Percentiles rank a stretch among this genome's conserved stretches.
Conservation (phyloP, 2,113 vertebrate genomes). For the Tinamus guttatus region DNA sequence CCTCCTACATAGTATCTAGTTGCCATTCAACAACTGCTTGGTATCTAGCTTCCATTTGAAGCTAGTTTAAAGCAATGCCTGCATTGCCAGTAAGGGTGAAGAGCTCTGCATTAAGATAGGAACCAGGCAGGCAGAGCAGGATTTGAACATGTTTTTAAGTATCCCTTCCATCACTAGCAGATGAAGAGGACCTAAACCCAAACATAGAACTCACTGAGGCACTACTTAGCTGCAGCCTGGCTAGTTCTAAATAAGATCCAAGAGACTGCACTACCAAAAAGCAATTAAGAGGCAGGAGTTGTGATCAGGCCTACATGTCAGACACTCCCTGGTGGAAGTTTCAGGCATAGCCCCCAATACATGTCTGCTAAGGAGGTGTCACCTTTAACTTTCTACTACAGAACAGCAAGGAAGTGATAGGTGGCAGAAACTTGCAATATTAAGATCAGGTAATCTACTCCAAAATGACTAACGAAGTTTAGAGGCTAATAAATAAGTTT, state of each 20-base stretch:
- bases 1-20: not conserved
- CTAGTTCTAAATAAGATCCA: not conserved
- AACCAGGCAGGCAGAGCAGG: not conserved
- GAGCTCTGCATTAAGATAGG: not conserved
- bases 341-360: not conserved
- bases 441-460: not conserved
- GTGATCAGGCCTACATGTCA: not conserved
- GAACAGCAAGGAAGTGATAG: not conserved
- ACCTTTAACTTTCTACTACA: not conserved
- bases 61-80: not conserved
- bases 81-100: not conserved
- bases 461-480: not conserved
- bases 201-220: rapidly evolving
- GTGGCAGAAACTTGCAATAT: not conserved
- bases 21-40: not conserved
- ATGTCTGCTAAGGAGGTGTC: not conserved
- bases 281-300: not conserved
- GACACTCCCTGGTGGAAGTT: not conserved
- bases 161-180: not conserved
- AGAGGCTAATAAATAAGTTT: not conserved
- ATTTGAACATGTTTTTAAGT: not conserved
- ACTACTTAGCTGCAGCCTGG: not conserved
- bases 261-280: not conserved
- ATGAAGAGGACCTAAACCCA: not conserved
- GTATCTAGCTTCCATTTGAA: not conserved